Percentiles rank a stretch among this genome's conserved stretches.
phyloP scores from a whole-genome alignment of 2,797 vertebrate genomes.

The Notoglanidium macrostoma region DNA sequence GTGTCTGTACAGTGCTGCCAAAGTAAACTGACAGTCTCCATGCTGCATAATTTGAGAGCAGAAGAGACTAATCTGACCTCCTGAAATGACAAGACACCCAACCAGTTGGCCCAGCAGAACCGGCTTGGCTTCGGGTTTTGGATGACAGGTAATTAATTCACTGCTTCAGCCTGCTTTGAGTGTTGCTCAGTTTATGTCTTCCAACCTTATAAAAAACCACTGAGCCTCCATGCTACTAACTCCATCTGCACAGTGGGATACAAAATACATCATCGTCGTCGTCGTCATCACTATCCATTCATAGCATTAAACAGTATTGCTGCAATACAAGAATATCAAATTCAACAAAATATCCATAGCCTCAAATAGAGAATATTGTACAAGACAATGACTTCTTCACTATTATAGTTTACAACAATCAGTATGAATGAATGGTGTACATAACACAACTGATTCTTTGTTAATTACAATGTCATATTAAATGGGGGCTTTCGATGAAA shows the following conservation, averaged over 20 bases:
- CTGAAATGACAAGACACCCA: constrained; percentile 32
- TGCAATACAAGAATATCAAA: not conserved
- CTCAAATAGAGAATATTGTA: not conserved
- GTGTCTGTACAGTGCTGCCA: constrained; percentile 41
- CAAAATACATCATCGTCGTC: not conserved
- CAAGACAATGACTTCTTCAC: not conserved
- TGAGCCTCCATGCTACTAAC: not conserved
- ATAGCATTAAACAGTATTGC: not conserved
- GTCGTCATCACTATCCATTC: not conserved
- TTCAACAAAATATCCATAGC: not conserved
- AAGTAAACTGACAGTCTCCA: constrained; percentile 44
- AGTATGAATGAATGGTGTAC: not conserved
- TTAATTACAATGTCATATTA: not conserved
- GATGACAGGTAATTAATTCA: constrained; percentile 41
- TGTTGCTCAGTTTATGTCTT: not conserved
- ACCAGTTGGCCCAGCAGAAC: constrained; percentile 47
- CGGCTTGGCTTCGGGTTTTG: constrained; percentile 26
- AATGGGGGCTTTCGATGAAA: not conserved
- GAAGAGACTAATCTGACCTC: constrained; percentile 38
- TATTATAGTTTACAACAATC: not conserved
- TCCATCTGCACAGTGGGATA: not conserved
- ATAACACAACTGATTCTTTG: not conserved
- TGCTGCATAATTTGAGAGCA: constrained; percentile 46
- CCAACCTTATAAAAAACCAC: not conserved
- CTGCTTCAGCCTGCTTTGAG: constrained; percentile 5